A percentile compares a stretch with the other conserved stretches of the same genome.
These are phyloP conservation scores for Adoxophyes honmai DNA, from an alignment of 1,140 invertebrate genomes.

Conservation along the genomic window DNA sequence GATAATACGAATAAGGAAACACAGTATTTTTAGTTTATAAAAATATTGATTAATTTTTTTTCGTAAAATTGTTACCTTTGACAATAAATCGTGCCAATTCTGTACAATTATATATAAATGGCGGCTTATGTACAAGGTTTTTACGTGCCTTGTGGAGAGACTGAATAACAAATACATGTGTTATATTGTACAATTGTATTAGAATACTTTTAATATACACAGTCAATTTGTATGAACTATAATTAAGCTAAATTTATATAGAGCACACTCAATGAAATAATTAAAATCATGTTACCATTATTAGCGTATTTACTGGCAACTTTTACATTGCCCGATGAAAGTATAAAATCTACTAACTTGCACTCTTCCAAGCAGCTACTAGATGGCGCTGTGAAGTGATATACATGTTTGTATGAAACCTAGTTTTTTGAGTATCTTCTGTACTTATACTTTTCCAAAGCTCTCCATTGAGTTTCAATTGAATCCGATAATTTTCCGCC, in stretches of 20 bases:
- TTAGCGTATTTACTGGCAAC: slow-evolving; percentile 11
- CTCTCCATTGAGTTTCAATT: too few relatives aligned
- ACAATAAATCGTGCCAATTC: slow-evolving; percentile 4
- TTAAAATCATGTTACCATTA: slow-evolving; percentile 6
- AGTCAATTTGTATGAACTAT: background rate
- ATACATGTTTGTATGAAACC: too few relatives aligned
- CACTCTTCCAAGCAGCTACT: too few relatives aligned
- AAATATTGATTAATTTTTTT: background rate
- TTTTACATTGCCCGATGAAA: background rate
- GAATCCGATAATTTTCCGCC: too few relatives aligned
- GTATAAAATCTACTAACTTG: too few relatives aligned
- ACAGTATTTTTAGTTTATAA: slow-evolving; percentile 15
- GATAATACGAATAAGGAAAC: slow-evolving; percentile 9
- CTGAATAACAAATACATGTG: slow-evolving; percentile 10
- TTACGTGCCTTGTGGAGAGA: slow-evolving; percentile 10
- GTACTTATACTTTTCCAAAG: too few relatives aligned
- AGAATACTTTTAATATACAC: slow-evolving; percentile 3
- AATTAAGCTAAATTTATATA: too few relatives aligned
- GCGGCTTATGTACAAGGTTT: background rate
- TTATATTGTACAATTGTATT: slow-evolving; percentile 11
- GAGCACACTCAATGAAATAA: too few relatives aligned
- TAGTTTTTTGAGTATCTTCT: too few relatives aligned
- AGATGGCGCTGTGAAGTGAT: too few relatives aligned
- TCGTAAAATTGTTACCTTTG: background rate
- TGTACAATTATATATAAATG: background rate